A percentile compares a stretch with the other conserved stretches of the same genome.
Evolutionary conservation across 1,140 invertebrate species (phyloP).

Genomic region (Drosophila arawakana): DNA sequence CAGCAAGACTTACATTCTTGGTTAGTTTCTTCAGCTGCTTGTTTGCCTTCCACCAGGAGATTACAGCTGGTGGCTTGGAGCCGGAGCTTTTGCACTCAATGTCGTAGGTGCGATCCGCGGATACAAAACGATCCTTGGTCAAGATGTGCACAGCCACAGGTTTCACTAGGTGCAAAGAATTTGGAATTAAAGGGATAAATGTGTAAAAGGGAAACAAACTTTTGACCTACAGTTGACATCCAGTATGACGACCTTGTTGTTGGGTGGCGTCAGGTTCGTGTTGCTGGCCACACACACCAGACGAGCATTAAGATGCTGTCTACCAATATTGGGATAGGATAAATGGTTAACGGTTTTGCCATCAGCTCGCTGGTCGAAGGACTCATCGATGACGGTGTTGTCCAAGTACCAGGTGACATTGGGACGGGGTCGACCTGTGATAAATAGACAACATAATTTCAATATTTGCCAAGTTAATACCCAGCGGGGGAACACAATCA

Average conservation of each 20-base stretch:
- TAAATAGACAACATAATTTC: conserved; percentile 1
- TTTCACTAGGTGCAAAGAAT: conserved; percentile 88
- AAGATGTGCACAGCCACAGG: conserved; percentile 91
- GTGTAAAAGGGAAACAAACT: background rate
- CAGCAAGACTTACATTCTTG: conserved; percentile 89
- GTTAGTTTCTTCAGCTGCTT: conserved; percentile 90
- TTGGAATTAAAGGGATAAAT: no score
- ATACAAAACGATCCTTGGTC: conserved; percentile 91
- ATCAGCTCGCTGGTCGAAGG: conserved; percentile 89
- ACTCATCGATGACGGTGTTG: conserved; percentile 92
- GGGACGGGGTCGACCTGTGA: conserved; percentile 90
- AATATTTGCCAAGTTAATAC: background rate
- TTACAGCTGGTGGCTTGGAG: conserved; percentile 91
- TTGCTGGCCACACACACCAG: conserved; percentile 94
- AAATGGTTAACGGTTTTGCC: conserved; percentile 91
- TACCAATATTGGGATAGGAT: conserved; percentile 89
- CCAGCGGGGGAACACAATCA: no score
- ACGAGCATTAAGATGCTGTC: conserved; percentile 91
- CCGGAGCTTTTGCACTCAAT: conserved; percentile 93
- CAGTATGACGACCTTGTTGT: conserved; percentile 90
- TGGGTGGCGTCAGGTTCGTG: conserved; percentile 91
- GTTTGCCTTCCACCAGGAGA: conserved; percentile 94
- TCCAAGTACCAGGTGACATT: conserved; percentile 93
- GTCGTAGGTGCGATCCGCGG: conserved; percentile 92
- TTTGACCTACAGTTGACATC: conserved; percentile 93